Base-by-base conservation (phyloP, 2,797 vertebrate genomes). In the Momotus momota region DNA sequence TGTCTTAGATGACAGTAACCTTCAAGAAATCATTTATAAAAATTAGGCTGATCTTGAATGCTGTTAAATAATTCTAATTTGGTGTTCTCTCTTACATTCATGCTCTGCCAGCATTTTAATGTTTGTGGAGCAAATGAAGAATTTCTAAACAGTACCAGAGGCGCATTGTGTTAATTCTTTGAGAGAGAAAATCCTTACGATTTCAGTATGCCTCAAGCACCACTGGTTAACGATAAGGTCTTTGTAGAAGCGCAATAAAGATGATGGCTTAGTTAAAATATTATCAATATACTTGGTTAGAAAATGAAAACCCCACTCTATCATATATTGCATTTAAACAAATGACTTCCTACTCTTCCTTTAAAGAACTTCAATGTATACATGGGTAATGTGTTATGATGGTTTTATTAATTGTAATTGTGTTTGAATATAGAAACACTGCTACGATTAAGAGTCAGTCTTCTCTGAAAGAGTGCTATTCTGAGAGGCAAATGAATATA, bases 41-140 rank as follows among this genome's bases (percentile, higher is more conserved):
- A 94, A 86, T 85, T 77, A 93, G 46, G 25, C 9, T 81, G 38
- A 25, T 88, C 97, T 96, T 89, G 41, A 95, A 92, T 91, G 62
- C 22, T 93, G 33, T 89, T 93, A 96, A 97, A 83, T 93, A 96
- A 95, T 82, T 45, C 25, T 96, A 89, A 93, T 96, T 96, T 94
- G 54, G 21, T 80, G 17, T 78, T 91, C 6, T 73, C 19, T 92
- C 71, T 89, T 67, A 58, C 22, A 87, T 3, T 89, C 85, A 62
- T 48, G 29, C 45, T 97, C 12, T 87, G 82, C 67, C 23, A 81
- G 58, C 21, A 89, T 93, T 97, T 95, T 92, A 85, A 52, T 83
- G 69, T 95, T 96, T 95, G 41, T 90, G 81, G 89, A 96, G 48
- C 71, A 96, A 94, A 91, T 92, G 79, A 88, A 81, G 79, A 97